phyloP scores from a whole-genome alignment of 2,113 vertebrate species.

The Anhinga rufa region DNA sequence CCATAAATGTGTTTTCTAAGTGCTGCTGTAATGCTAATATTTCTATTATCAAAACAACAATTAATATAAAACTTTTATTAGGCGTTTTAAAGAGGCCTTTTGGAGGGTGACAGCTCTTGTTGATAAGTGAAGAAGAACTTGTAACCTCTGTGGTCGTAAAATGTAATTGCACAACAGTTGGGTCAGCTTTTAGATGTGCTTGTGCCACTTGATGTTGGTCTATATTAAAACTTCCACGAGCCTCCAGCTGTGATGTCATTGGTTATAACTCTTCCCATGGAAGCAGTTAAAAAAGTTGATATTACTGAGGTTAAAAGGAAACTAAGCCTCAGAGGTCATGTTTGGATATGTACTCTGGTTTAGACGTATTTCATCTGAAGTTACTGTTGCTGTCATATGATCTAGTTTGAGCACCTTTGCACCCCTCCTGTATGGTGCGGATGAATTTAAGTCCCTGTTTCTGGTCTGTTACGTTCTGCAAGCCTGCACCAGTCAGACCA shows the following conservation, averaged over 20 bases:
- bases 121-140: neutral
- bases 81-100: neutral
- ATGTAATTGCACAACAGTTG: neutral
- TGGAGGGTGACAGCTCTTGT: neutral
- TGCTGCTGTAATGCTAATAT: neutral
- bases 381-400: neutral
- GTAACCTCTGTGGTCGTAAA: neutral
- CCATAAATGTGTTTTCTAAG: neutral
- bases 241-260: neutral
- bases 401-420: neutral
- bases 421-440: neutral
- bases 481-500: neutral
- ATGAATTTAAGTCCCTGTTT: neutral
- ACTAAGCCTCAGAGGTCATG: neutral
- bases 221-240: neutral
- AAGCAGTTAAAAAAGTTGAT: neutral
- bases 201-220: neutral
- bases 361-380: neutral
- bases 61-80: neutral
- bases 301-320: neutral
- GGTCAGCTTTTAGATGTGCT: neutral
- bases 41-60: neutral
- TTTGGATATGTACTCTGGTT: neutral
- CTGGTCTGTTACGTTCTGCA: neutral
- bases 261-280: neutral